These are phyloP conservation scores for Anguilla marmorata DNA, from an alignment of 2,797 vertebrate genomes.

Conservation along the genomic window DNA sequence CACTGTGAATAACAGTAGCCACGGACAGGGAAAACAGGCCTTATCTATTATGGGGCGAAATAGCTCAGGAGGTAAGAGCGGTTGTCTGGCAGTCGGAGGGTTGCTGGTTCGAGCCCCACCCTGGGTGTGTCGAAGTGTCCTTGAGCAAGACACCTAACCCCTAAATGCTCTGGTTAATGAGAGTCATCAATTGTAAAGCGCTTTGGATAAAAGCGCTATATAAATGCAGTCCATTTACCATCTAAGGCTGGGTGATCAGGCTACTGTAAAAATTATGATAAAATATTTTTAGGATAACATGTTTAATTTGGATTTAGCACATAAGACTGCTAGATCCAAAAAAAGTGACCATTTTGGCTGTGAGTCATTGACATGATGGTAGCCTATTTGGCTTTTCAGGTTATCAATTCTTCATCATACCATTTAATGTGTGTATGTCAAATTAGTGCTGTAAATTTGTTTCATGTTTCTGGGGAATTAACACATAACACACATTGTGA, in stretches of 20 bases:
- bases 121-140: no score
- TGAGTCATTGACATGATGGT: neutral
- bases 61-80: no score
- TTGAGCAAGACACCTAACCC: no score
- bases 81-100: no score
- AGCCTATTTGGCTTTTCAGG: neutral
- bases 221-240: no score
- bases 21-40: neutral
- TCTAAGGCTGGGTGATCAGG: neutral
- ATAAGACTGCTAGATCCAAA: neutral
- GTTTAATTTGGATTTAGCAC: neutral
- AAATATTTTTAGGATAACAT: neutral
- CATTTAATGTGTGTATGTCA: neutral
- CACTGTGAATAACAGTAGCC: neutral
- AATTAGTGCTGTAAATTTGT: neutral
- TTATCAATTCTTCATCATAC: neutral
- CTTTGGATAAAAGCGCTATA: no score
- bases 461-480: neutral
- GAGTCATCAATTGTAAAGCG: no score
- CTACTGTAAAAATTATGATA: neutral
- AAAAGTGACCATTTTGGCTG: neutral
- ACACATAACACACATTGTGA: neutral
- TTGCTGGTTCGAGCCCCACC: no score
- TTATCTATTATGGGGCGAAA: neutral
- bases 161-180: no score